phyloP scores from a whole-genome alignment of 2,797 vertebrate genomes.

The Columba guinea region DNA sequence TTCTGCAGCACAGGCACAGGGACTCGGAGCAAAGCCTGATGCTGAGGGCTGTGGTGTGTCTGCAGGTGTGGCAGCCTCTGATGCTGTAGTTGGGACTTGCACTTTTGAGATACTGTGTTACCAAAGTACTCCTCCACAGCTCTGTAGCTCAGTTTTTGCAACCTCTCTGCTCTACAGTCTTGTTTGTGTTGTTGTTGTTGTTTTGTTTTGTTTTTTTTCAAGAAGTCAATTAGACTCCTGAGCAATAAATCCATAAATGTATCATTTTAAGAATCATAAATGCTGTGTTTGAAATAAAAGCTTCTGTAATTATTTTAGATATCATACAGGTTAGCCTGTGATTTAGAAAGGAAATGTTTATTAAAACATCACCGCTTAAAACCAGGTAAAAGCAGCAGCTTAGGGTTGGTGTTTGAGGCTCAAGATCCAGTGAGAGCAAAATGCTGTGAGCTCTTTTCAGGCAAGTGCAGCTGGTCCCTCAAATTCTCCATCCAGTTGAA shows the following conservation, averaged over 20 bases:
- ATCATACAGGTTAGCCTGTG: not conserved
- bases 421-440: not conserved
- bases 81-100: not conserved
- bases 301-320: not conserved
- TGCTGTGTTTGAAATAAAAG: not conserved
- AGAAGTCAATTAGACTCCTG: not conserved
- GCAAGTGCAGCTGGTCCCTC: not conserved
- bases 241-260: not conserved
- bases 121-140: not conserved
- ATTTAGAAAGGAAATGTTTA: not conserved
- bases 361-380: not conserved
- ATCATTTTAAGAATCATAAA: not conserved
- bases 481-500: not conserved
- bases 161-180: not conserved
- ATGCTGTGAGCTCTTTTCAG: not conserved
- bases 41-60: not conserved
- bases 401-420: not conserved
- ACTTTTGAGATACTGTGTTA: not conserved
- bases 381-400: not conserved
- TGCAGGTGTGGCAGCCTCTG: not conserved
- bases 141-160: not conserved
- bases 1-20: not conserved
- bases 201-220: not conserved
- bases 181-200: too few species aligned
- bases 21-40: not conserved